These are phyloP conservation scores for Bubo scandiacus DNA, from an alignment of 2,113 vertebrate species.

Conservation along the genomic window DNA sequence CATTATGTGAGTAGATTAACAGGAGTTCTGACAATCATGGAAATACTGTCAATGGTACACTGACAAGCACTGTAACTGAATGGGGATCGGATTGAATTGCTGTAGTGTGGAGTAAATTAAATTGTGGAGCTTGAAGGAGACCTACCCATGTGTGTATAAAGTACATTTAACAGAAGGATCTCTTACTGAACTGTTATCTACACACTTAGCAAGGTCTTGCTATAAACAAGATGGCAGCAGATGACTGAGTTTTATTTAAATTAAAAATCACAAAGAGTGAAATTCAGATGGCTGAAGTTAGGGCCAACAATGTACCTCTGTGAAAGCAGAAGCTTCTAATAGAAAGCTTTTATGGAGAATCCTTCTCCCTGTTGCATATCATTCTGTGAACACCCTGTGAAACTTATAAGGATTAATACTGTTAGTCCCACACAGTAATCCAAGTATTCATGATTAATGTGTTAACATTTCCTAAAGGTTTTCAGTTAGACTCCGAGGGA, in stretches of 20 bases:
- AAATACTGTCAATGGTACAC: neutral
- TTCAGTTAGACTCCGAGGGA: neutral
- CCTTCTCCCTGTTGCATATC: neutral
- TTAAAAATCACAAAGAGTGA: conserved; percentile 8
- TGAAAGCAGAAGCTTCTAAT: neutral
- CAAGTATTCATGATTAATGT: neutral
- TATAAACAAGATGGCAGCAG: conserved; percentile 5
- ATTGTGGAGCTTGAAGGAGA: neutral
- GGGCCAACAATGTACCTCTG: neutral
- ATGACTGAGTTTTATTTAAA: neutral
- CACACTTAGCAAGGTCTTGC: neutral
- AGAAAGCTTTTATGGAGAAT: neutral
- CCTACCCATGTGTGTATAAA: neutral
- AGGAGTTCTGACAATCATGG: neutral
- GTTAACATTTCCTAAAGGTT: neutral
- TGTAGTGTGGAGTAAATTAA: conserved; percentile 38
- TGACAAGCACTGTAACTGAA: neutral
- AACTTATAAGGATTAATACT: neutral
- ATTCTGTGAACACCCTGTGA: neutral
- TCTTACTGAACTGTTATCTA: neutral
- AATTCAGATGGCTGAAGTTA: neutral
- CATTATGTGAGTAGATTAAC: neutral
- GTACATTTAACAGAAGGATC: neutral
- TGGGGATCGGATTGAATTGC: neutral
- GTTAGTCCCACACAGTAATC: neutral